phyloP scores from a whole-genome alignment of 2,797 vertebrate genomes.

The Malacoraja senta region DNA sequence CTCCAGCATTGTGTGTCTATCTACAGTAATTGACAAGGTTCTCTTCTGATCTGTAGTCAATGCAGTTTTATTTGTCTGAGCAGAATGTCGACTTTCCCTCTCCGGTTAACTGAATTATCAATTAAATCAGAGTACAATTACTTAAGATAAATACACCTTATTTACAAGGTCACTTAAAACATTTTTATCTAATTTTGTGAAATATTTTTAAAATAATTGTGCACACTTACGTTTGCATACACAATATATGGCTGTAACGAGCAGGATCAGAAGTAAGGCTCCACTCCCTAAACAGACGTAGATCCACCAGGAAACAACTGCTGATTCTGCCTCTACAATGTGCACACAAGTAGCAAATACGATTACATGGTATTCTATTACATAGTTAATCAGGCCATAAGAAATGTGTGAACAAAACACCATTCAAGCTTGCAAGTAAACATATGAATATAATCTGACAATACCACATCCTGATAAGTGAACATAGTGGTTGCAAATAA shows the following conservation, averaged over 20 bases:
- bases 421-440: background rate
- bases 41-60: background rate
- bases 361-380: background rate
- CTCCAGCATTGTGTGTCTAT: no score
- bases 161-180: background rate
- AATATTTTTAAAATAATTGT: background rate
- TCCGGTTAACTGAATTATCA: background rate
- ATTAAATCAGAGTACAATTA: background rate
- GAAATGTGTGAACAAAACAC: background rate
- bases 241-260: background rate
- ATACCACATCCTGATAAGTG: constrained; percentile 15
- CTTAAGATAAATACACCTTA: background rate
- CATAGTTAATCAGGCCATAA: background rate
- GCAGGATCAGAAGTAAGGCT: background rate
- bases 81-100: background rate
- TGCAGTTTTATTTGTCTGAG: background rate
- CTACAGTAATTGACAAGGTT: background rate
- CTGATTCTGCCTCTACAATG: background rate
- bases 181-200: background rate
- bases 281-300: background rate
- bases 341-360: background rate
- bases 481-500: background rate
- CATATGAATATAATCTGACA: constrained; percentile 8
- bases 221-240: background rate
- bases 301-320: background rate